Conservation (phyloP, 1,140 invertebrate genomes). For the Anthonomus grandis region DNA sequence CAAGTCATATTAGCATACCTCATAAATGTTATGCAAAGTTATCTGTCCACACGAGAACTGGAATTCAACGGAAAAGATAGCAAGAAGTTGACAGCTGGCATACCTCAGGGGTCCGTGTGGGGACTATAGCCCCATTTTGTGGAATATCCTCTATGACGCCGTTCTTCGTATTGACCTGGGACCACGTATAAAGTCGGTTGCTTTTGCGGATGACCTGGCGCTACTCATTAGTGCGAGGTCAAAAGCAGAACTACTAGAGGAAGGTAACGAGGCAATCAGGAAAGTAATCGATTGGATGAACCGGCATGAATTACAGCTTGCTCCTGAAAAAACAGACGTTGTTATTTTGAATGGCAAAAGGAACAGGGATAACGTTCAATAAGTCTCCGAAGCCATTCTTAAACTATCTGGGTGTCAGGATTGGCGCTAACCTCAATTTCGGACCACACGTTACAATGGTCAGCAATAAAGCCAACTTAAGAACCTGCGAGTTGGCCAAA, state of each 20-base stretch:
- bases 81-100: slow-evolving; percentile 32
- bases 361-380: not conserved
- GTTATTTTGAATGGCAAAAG: not conserved
- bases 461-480: not conserved
- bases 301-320: too few relatives aligned
- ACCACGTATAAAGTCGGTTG: slow-evolving; percentile 17
- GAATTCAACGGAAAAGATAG: not conserved
- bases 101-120: slow-evolving; percentile 51
- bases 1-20: too few relatives aligned
- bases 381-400: not conserved
- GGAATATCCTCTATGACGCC: slow-evolving; percentile 49
- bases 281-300: too few relatives aligned
- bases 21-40: too few relatives aligned
- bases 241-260: not conserved
- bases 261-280: not conserved
- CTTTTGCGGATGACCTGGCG: slow-evolving; percentile 29
- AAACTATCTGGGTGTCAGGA: not conserved
- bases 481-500: not conserved
- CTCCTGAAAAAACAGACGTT: not conserved
- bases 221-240: slow-evolving; percentile 23
- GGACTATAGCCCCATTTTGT: slow-evolving; percentile 47
- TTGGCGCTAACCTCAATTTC: not conserved
- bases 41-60: too few relatives aligned
- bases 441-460: not conserved
- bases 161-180: slow-evolving; percentile 36